Base-by-base conservation (phyloP, 1,140 invertebrate genomes). In the Formica selysi region DNA sequence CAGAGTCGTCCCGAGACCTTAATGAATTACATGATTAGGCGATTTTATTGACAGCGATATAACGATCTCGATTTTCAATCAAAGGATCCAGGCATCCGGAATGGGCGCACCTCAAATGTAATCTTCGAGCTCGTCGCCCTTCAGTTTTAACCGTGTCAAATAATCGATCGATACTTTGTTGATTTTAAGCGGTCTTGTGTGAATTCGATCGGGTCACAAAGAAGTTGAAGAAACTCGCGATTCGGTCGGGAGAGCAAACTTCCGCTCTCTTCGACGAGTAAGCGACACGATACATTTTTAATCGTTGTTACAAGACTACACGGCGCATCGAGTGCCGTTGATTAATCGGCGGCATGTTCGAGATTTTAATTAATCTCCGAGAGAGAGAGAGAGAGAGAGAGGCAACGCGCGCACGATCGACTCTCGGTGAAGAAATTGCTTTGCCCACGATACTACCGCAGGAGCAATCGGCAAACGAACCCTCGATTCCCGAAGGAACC, bases 1-100 rank as follows among this genome's bases (percentile, higher is more conserved):
- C 16, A 19, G 48, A 22, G 76, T 86, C 74, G 70, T 68, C 67
- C 22, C 74, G 57, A 57, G 26, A 19, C 32, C 76, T 88, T 93
- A 92, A 94, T 93, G 91, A 91, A 91, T 92, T 94, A 91, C 92
- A 74, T 93, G 94, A 94, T 93, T 92, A 92, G 64, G 93, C 94
- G 80, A 74, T 94, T 94, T 93, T 88, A 36, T 48, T 32, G 74
- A 59, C 38, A 51, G 57, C 62, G 5, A 73, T 7, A 11, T 32
- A 32, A 61, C 68, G 13, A 61, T 36, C 16, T 73, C 11, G 79
- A 48, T 36, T 22, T 54, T 59, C 36, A 36, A 16, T n/a, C 36
- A 10, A 80, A 71, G 8, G 32, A 61, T 59, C 19, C 48, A 32
- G 38, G 62, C 16, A 8, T 74, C 19, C 51, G 8, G 16, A 41